Evolutionary conservation across 2,113 vertebrate genomes (phyloP).

Genomic region (Hippocampus mohnikei): DNA sequence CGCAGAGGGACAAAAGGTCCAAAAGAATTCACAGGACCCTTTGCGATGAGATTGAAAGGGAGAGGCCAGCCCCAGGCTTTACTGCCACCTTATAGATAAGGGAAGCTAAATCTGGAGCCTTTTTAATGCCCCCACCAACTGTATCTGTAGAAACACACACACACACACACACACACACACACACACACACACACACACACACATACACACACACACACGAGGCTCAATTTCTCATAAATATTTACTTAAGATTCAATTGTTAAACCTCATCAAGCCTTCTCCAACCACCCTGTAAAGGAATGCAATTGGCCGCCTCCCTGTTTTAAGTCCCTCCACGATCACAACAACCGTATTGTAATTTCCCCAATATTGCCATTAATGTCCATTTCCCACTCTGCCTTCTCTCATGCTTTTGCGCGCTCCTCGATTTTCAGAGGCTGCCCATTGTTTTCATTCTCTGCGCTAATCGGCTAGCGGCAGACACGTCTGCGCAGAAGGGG

Average conservation of each 20-base stretch:
- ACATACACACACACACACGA: background rate
- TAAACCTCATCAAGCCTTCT: slow-evolving; percentile 43
- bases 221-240: slow-evolving; percentile 21
- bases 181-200: too few species aligned
- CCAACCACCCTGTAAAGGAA: slow-evolving; percentile 34
- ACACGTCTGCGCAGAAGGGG: slow-evolving; percentile 44
- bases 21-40: slow-evolving; percentile 32
- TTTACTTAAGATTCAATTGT: slow-evolving; percentile 36
- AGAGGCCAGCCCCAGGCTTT: slow-evolving; percentile 36
- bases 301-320: slow-evolving; percentile 26
- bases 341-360: slow-evolving; percentile 23
- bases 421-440: slow-evolving; percentile 44
- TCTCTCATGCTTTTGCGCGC: slow-evolving; percentile 11
- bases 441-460: slow-evolving; percentile 54
- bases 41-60: slow-evolving; percentile 20
- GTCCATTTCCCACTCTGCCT: slow-evolving; percentile 25
- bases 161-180: background rate
- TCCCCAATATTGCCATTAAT: slow-evolving; percentile 30
- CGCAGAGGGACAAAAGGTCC: slow-evolving; percentile 29
- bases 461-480: slow-evolving; percentile 66
- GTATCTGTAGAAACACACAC: slow-evolving; percentile 12
- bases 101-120: slow-evolving; percentile 35
- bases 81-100: slow-evolving; percentile 47
- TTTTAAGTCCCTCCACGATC: slow-evolving; percentile 12
- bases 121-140: slow-evolving; percentile 30